Evolutionary conservation across 2,888 invertebrate genomes (phyloP), one percentile per base, ranked within the genome.

Genomic region (Caenorhabditis becei): DNA sequence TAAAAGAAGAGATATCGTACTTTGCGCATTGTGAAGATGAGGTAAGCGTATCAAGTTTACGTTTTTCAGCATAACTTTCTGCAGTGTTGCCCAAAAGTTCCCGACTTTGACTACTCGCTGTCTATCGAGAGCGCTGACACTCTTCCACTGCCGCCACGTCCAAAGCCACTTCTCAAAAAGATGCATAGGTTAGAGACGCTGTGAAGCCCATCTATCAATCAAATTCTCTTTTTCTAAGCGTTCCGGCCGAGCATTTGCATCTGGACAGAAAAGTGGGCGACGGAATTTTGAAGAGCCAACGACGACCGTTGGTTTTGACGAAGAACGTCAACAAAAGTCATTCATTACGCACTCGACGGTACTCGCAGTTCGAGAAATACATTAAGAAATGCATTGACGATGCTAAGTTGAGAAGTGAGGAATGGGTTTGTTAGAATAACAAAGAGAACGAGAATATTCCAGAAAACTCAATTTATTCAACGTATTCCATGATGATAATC

Each of bases 241-340:
- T 87, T 26, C 87, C 87, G 10, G 82, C 86, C 14, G 85, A 85
- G 59, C 82, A 86, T 72, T 61, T 88, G 37, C 75, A 75, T 54
- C 69, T 88, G 44, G 82, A 83, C 35, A 47, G 88, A 49, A 88
- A 88, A 83, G 88, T 88, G 24, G 88, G 88, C 11, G 83, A 86
- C 16, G 88, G 88, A n/a, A 87, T 88, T 20, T 77, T 88, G 58
- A 83, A 80, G 49, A 77, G 75, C 14, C 74, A 77, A 24, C 53
- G 53, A 61, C 56, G 80, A 24, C 77, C 77, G 37, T 28, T 81
- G 14, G 20, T 72, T 28, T 47, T 82, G 11, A 71, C 77, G 24
- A 74, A 80, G 51, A 77, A 54, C 23, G 49, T 51, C 35, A 81
- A 75, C 58, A 83, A 80, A 54, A 83, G 74, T n/a, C 67, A 80